Conservation (phyloP, 2,113 vertebrate genomes). For the Mirza zaza region DNA sequence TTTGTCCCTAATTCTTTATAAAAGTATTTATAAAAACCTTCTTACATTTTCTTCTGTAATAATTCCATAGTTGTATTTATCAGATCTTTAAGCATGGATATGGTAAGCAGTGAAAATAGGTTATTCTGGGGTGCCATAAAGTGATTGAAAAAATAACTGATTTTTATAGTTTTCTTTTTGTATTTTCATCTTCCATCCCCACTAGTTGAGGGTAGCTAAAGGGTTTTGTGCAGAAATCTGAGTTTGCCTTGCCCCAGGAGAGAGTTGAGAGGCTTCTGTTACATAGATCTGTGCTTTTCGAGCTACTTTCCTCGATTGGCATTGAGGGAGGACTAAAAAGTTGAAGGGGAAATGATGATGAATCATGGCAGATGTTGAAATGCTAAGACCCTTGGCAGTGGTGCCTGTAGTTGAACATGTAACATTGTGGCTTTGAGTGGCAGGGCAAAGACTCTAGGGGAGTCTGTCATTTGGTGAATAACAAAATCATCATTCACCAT, state of each 20-base stretch:
- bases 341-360: not conserved
- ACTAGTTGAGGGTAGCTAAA: not conserved
- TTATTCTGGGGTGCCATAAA: not conserved
- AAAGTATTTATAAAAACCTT: not conserved
- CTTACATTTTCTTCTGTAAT: not conserved
- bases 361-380: not conserved
- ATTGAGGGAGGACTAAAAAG: not conserved
- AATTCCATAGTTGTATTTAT: not conserved
- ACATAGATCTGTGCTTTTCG: not conserved
- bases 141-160: not conserved
- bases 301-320: not conserved
- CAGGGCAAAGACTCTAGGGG: not conserved
- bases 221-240: not conserved
- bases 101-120: not conserved
- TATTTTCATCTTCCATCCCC: not conserved
- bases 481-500: not conserved
- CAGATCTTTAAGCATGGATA: not conserved
- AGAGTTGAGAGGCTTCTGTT: not conserved
- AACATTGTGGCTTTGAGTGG: not conserved
- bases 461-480: not conserved
- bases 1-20: slow-evolving; percentile 40
- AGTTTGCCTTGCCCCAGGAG: not conserved
- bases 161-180: not conserved
- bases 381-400: not conserved
- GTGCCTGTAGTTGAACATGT: not conserved